These are phyloP conservation scores for Ceyx melanurus DNA, from an alignment of 2,113 vertebrate genomes.

Conservation along the genomic window DNA sequence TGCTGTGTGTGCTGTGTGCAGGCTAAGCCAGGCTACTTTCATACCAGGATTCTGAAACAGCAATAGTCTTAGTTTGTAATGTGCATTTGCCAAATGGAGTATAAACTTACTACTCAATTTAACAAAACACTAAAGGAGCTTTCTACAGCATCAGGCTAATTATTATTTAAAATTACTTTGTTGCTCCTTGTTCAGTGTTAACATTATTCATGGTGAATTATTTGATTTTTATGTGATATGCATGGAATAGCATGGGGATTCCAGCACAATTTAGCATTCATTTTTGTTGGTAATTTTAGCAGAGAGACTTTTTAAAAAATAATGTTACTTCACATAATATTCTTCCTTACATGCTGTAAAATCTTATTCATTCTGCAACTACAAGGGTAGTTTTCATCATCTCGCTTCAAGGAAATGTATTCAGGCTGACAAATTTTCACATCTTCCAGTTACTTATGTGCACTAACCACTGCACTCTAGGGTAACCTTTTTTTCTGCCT, in stretches of 20 bases:
- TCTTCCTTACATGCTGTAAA: constrained; percentile 31
- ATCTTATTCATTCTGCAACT: constrained; percentile 4
- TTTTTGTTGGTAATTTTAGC: constrained; percentile 28
- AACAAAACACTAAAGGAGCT: constrained; percentile 30
- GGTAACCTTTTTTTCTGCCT: background rate
- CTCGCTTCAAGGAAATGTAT: background rate
- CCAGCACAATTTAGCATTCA: constrained; percentile 27
- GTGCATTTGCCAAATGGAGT: constrained; percentile 25
- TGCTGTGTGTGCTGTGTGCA: background rate
- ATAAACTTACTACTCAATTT: constrained; percentile 37
- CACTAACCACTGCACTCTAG: background rate
- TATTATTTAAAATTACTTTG: constrained; percentile 61
- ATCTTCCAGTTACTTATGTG: background rate
- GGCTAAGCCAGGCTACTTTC: background rate
- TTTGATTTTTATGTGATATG: constrained; percentile 36
- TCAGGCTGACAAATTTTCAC: constrained; percentile 21
- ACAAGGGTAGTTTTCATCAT: background rate
- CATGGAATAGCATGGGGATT: constrained; percentile 3
- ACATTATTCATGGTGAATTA: constrained; percentile 37
- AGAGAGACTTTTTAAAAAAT: constrained; percentile 39
- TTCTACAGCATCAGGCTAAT: constrained; percentile 15
- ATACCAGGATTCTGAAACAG: background rate
- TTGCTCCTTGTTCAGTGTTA: constrained; percentile 16
- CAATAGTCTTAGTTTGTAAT: background rate
- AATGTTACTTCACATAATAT: constrained; percentile 41